Base-by-base conservation (phyloP, 2,888 invertebrate species). In the Eupithecia subumbrata region DNA sequence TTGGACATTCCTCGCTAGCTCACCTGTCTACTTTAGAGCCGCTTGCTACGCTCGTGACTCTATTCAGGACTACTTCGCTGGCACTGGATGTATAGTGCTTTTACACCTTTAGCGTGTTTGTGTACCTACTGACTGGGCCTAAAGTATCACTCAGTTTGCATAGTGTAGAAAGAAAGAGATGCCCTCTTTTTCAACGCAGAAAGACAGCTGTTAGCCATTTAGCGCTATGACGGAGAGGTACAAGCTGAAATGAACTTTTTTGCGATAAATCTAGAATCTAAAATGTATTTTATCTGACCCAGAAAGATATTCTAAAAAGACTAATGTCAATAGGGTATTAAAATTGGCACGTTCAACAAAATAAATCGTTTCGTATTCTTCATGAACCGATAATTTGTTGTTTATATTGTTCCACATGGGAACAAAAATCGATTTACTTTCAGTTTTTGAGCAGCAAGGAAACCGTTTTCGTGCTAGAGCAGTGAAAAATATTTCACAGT, bases 401-500 rank as follows among this genome's bases (percentile, higher is more conserved):
- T 9, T 11, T 52, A 9, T 11, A 52, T n/a, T n/a, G 52, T 52
- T n/a, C 22, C 56, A 56, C 12, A 22, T 56, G n/a, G 25, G 12
- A 22, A 56, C 22, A 22, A 25, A 60, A 25, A 56, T 22, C 11
- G 11, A 56, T n/a, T 22, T 56, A 1, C 22, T 60, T 22, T 56
- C 22, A 22, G 52, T 22, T 60, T 56, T 56, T 56, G 22, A 56
- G 12, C 25, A 60, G 60, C 1, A 12, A 25, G 12, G 5, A 25
- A 12, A 25, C 1, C 22, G 1, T 25, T 60, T 14, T 11, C 22
- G 56, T 5, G 22, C 56, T 9, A 22, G 3, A 60, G 9, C 14
- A 12, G 60, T 60, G 0, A 60, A 60, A 56, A 56, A 48, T 48
- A n/a, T n/a, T 56, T 37, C 68, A 60, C 43, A 60, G 71, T 76